A percentile compares a stretch with the other conserved stretches of the same genome.
Conservation (phyloP, 2,797 vertebrate species). For the Myripristis murdjan region DNA sequence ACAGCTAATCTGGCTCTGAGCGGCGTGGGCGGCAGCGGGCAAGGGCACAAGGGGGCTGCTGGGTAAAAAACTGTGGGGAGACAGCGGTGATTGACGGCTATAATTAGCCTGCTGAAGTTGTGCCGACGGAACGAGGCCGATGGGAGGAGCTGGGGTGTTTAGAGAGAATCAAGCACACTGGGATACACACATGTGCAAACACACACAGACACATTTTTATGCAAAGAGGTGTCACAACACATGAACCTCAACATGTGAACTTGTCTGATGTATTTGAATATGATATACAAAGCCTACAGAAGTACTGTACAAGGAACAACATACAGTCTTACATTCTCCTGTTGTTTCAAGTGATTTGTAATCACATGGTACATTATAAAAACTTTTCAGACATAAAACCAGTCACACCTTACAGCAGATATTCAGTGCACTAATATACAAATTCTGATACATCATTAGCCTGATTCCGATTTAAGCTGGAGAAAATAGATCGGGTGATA, state of each 20-base stretch:
- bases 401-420: slow-evolving; percentile 19
- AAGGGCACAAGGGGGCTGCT: slow-evolving; percentile 71
- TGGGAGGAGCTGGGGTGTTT: slow-evolving; percentile 71
- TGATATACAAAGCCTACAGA: background rate
- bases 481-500: slow-evolving; percentile 44
- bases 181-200: slow-evolving; percentile 40
- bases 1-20: slow-evolving; percentile 70
- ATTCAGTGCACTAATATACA: slow-evolving; percentile 17
- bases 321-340: background rate
- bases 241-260: slow-evolving; percentile 4
- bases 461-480: slow-evolving; percentile 50
- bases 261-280: background rate
- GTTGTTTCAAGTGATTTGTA: background rate
- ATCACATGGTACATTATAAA: background rate
- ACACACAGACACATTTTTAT: slow-evolving; percentile 30
- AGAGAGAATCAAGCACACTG: slow-evolving; percentile 56
- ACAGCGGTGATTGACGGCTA: slow-evolving; percentile 80
- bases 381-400: slow-evolving; percentile 15
- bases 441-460: slow-evolving; percentile 43
- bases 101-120: slow-evolving; percentile 80
- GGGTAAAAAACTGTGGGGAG: slow-evolving; percentile 65
- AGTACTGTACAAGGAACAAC: background rate
- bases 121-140: slow-evolving; percentile 68
- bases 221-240: slow-evolving; percentile 34
- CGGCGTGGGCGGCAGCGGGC: slow-evolving; percentile 74